Evolutionary conservation across 35 echinoderm and acorn worm genomes (phyloP).

Genomic region (Hemicentrotus pulcherrimus): DNA sequence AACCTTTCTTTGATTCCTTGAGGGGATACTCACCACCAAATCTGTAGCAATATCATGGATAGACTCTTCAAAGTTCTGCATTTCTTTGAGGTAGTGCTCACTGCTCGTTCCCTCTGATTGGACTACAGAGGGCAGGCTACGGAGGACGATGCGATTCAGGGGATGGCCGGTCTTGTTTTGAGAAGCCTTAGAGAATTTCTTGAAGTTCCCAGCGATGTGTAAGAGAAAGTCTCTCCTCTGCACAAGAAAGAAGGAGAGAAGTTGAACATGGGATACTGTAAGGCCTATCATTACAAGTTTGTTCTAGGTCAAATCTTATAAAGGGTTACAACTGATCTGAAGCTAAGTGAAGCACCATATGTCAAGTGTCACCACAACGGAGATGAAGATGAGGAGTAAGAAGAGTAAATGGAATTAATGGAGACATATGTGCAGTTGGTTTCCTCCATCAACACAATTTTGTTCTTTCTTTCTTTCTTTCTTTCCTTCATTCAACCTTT

Average conservation of each 20-base stretch:
- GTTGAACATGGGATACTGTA: neutral
- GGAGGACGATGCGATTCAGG: constrained; percentile 36
- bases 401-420: no score
- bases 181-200: constrained; percentile 50
- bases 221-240: constrained; percentile 57
- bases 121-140: constrained; percentile 38
- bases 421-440: no score
- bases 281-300: no score
- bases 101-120: constrained; percentile 37
- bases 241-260: neutral
- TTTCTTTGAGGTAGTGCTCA: constrained; percentile 45
- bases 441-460: no score
- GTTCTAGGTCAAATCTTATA: no score
- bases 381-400: no score
- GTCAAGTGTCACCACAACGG: no score
- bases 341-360: no score
- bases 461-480: no score
- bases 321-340: no score
- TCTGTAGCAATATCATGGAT: constrained; percentile 24
- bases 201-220: constrained; percentile 46
- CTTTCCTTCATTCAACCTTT: no score
- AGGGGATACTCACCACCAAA: neutral
- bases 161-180: constrained; percentile 45
- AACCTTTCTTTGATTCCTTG: neutral
- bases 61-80: constrained; percentile 50